These are phyloP conservation scores for Scopus umbretta DNA, from an alignment of 2,113 vertebrate species.

Conservation along the genomic window DNA sequence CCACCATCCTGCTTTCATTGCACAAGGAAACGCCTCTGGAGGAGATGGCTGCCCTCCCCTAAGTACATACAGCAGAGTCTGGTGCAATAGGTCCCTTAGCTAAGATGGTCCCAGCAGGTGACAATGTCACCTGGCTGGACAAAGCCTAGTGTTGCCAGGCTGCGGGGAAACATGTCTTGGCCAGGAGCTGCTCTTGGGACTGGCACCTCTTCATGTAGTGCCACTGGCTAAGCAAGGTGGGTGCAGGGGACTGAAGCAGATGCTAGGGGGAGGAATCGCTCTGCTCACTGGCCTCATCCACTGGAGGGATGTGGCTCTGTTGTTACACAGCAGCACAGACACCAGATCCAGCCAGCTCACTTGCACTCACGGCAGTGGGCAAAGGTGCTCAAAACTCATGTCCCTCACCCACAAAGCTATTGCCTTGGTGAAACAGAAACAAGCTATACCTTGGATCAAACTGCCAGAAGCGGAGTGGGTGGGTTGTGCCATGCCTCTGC, in stretches of 20 bases:
- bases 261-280: neutral
- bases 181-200: neutral
- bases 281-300: neutral
- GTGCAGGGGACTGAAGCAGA: neutral
- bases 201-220: neutral
- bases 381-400: neutral
- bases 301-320: too few relatives aligned
- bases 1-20: neutral
- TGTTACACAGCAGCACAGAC: neutral
- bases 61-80: fast-evolving
- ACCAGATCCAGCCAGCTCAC: neutral
- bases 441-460: neutral
- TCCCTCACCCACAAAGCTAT: neutral
- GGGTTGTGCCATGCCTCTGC: neutral
- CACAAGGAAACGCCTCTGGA: neutral
- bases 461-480: neutral
- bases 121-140: neutral
- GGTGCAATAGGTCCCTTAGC: neutral
- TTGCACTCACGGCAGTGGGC: neutral
- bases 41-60: neutral
- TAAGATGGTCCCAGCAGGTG: neutral
- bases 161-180: neutral
- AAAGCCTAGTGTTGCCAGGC: neutral
- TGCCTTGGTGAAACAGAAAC: neutral
- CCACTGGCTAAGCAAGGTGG: neutral